phyloP scores from a whole-genome alignment of 1,140 invertebrate genomes.

The Drosophila elegans region DNA sequence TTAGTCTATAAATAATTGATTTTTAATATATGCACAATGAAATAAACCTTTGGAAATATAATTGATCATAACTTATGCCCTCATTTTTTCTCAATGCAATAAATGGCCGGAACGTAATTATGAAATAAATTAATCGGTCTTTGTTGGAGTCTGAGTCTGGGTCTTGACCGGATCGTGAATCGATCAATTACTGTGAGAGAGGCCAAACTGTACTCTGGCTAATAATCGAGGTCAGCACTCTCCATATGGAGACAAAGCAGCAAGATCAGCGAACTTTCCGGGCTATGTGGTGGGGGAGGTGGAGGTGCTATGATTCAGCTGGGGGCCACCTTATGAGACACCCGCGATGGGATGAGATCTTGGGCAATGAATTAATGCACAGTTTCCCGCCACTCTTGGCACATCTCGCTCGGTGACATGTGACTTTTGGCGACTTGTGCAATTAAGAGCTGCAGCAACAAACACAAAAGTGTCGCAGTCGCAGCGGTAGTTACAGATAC shows the following conservation, averaged over 20 bases:
- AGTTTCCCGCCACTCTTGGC: conserved; percentile 15
- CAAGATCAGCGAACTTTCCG: conserved; percentile 39
- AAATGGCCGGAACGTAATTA: conserved; percentile 15
- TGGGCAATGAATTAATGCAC: conserved; percentile 38
- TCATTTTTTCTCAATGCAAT: conserved; percentile 5
- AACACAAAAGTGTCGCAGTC: conserved; percentile 28
- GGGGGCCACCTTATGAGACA: conserved; percentile 33
- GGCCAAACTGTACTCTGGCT: conserved; percentile 24
- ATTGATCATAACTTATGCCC: background rate
- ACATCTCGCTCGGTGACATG: conserved; percentile 38
- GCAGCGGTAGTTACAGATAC: conserved; percentile 25
- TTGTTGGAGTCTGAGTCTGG: conserved; percentile 7
- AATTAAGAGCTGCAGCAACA: conserved; percentile 43
- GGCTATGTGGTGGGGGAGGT: conserved; percentile 6
- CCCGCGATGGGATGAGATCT: conserved; percentile 15
- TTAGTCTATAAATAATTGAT: no score
- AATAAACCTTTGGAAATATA: background rate
- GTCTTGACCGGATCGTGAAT: conserved; percentile 33
- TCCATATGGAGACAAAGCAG: conserved; percentile 12
- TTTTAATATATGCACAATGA: no score
- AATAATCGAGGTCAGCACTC: conserved; percentile 36
- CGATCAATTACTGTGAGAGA: conserved; percentile 45
- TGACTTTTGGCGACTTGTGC: conserved; percentile 52
- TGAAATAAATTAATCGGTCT: background rate
- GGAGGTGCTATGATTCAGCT: conserved; percentile 22